Evolutionary conservation across 2,797 vertebrate species (phyloP).

Genomic region (Fringilla coelebs): DNA sequence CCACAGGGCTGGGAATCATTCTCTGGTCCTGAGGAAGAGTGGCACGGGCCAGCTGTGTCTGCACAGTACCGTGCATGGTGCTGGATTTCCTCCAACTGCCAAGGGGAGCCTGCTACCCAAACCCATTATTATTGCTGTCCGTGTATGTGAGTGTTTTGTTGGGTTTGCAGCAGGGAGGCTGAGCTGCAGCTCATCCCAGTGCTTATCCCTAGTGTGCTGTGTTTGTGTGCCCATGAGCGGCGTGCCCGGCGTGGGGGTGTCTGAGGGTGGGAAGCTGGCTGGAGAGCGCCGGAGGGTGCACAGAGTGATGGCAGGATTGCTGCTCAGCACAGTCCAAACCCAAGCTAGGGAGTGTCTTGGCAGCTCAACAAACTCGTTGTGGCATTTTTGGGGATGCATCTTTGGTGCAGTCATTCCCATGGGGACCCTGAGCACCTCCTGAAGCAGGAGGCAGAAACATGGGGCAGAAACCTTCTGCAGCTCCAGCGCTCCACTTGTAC

Average conservation of each 20-base stretch:
- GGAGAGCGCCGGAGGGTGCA: background rate
- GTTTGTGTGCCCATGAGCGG: background rate
- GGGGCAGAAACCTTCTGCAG: background rate
- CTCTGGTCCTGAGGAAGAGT: background rate
- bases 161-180: background rate
- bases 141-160: background rate
- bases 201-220: background rate
- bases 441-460: background rate
- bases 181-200: background rate
- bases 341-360: background rate
- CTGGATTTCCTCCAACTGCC: background rate
- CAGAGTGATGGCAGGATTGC: background rate
- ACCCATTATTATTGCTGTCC: background rate
- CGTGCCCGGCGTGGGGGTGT: background rate
- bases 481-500: background rate
- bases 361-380: background rate
- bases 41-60: background rate
- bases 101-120: background rate
- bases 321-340: background rate
- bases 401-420: background rate
- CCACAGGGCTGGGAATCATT: background rate
- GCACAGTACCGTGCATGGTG: accelerated
- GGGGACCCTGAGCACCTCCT: background rate
- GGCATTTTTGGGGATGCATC: background rate
- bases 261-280: background rate